Evolutionary conservation across 2,797 vertebrate species (phyloP), one percentile per base, ranked within the genome.

Genomic region (Lagocephalus sceleratus): DNA sequence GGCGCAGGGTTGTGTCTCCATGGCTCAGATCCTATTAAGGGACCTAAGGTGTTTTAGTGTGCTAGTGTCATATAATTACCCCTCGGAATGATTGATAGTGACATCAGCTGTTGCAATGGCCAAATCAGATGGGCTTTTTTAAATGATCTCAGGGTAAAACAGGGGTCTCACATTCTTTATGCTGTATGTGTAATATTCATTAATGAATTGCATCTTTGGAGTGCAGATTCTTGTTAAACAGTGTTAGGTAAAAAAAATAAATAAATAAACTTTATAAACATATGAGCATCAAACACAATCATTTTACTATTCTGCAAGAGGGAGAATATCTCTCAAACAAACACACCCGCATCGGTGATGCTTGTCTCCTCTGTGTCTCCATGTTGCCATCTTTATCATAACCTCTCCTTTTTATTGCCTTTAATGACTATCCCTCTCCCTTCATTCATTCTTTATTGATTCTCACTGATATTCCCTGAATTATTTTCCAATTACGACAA

Each of bases 401-500:
- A 87, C 73, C 77, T 75, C 75, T 77, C 76, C 86, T 83, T 85
- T 89, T 90, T 92, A 92, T 91, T 90, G 87, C 88, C 82, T 89
- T 89, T 91, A 92, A 91, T 90, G 90, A 91, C 89, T 90, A 84
- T 71, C 83, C 85, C 84, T 86, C 83, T 86, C 80, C 87, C 88
- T 91, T 89, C 87, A 92, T 92, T 90, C 90, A 92, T 92, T 90
- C 88, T 89, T 90, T 90, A 92, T 92, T 84, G 88, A 92, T 92
- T 90, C 78, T 51, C 76, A 79, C 68, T 86, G 88, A 89, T 78
- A 71, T 86, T 64, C 77, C 79, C 79, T 89, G 88, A 91, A 92
- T 92, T 91, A 91, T 90, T 90, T 90, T 89, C 85, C 89, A 91
- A 91, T 92, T 92, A 92, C 73, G 70, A 82, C 74, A 82, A 87